Evolutionary conservation across 2,888 invertebrate species (phyloP).

Genomic region (Brassicogethes aeneus): DNA sequence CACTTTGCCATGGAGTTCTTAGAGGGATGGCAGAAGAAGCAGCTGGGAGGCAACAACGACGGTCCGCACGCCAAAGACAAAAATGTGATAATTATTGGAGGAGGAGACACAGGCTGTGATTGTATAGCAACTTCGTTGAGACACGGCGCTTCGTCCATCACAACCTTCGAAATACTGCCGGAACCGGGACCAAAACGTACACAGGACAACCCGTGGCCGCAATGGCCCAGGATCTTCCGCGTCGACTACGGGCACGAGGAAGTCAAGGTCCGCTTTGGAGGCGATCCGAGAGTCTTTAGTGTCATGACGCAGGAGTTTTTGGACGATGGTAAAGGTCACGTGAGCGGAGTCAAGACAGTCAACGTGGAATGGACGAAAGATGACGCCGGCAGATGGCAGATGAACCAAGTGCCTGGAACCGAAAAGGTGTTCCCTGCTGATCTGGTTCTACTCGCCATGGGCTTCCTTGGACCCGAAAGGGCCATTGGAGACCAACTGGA

Average conservation of each 20-base stretch:
- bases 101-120: constrained; percentile 87
- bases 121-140: constrained; percentile 96
- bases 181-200: constrained; percentile 75
- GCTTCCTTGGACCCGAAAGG: constrained; percentile 93
- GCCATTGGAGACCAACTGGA: constrained; percentile 73
- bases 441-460: constrained; percentile 94
- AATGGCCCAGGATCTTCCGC: constrained; percentile 92
- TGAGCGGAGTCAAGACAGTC: constrained; percentile 85
- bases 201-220: constrained; percentile 96
- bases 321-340: constrained; percentile 80
- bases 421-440: constrained; percentile 78
- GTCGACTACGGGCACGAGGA: constrained; percentile 99
- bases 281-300: constrained; percentile 88
- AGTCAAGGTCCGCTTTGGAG: constrained; percentile 52
- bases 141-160: constrained; percentile 83
- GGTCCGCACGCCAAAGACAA: constrained; percentile 81
- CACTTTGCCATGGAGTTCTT: constrained; percentile 98
- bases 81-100: constrained; percentile 86
- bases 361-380: constrained; percentile 92
- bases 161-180: constrained; percentile 95
- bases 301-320: constrained; percentile 93
- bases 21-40: constrained; percentile 93
- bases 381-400: constrained; percentile 86
- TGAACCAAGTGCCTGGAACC: constrained; percentile 75
- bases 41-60: constrained; percentile 55